Conservation (phyloP, 2,113 vertebrate species). For the Heterocephalus glaber region DNA sequence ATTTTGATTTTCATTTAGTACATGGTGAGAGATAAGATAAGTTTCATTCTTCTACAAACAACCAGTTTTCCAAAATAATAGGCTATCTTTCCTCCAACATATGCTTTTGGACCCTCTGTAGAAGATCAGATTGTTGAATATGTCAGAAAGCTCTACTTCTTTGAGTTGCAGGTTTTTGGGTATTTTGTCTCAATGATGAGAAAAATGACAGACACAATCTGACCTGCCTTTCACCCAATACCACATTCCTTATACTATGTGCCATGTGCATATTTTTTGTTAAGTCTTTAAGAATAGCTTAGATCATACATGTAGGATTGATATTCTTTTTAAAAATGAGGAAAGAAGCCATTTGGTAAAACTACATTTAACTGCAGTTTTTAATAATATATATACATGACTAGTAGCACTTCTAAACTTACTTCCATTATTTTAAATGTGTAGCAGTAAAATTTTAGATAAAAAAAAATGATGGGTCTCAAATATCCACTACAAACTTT, state of each 20-base stretch:
- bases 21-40: background rate
- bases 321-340: background rate
- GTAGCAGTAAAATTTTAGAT: background rate
- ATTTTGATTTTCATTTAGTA: background rate
- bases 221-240: too few species aligned
- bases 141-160: background rate
- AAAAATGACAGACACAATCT: background rate
- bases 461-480: background rate
- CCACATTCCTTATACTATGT: background rate
- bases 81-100: background rate
- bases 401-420: constrained; percentile 45
- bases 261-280: rapidly evolving
- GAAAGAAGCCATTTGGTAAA: background rate
- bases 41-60: background rate
- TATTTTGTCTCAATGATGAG: background rate
- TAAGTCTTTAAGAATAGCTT: background rate
- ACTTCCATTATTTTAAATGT: constrained; percentile 40
- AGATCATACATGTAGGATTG: rapidly evolving
- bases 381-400: background rate
- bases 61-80: background rate
- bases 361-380: background rate
- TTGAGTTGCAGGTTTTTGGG: background rate
- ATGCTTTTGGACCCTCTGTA: background rate
- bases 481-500: background rate
- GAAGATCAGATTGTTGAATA: background rate